Percentiles rank a stretch among this genome's conserved stretches.
Evolutionary conservation across 2,888 invertebrate species (phyloP).

Genomic region (Drosophila borborema): DNA sequence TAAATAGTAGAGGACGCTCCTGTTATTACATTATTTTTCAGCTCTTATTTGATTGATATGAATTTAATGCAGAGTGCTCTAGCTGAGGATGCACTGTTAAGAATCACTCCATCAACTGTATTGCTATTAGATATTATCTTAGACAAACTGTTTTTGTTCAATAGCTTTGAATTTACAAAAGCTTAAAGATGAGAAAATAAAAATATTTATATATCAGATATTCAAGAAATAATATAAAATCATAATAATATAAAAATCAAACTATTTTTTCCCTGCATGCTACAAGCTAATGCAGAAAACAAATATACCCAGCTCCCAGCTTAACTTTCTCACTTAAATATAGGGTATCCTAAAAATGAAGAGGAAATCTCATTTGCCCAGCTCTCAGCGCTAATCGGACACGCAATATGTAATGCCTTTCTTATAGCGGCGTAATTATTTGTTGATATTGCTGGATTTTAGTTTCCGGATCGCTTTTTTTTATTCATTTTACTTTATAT

Average conservation of each 20-base stretch:
- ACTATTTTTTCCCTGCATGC: no score
- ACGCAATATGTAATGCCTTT: constrained; percentile 63
- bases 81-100: neutral
- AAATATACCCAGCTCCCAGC: neutral
- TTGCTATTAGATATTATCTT: neutral
- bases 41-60: neutral
- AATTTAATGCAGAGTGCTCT: neutral
- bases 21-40: neutral
- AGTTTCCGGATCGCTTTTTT: constrained; percentile 54
- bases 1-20: neutral
- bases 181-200: neutral
- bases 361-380: constrained; percentile 31
- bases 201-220: no score
- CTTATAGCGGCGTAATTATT: constrained; percentile 55
- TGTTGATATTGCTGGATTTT: constrained; percentile 48
- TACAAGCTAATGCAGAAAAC: no score
- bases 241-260: neutral
- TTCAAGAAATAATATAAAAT: neutral
- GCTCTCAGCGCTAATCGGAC: constrained; percentile 42
- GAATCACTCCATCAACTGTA: neutral
- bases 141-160: neutral
- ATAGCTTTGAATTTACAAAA: neutral
- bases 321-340: neutral
- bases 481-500: neutral
- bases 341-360: constrained; percentile 13